phyloP scores from a whole-genome alignment of 2,888 invertebrate genomes.

The Drosophila phalerata region DNA sequence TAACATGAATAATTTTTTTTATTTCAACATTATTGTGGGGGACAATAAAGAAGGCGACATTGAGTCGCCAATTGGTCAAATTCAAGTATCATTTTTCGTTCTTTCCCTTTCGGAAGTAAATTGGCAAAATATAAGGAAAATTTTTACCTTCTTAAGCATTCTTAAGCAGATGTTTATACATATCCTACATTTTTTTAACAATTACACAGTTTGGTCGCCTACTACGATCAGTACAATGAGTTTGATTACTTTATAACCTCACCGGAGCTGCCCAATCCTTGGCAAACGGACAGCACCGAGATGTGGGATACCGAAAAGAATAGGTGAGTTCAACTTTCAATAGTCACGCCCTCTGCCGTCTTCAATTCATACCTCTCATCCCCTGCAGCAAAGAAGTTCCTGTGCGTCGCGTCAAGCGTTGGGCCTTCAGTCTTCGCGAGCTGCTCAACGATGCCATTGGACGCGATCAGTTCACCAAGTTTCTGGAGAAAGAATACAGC shows the following conservation, averaged over 20 bases:
- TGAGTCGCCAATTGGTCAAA: too few relatives aligned
- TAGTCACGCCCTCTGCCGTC: too few relatives aligned
- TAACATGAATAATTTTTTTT: too few relatives aligned
- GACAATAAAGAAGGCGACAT: too few relatives aligned
- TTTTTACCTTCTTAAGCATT: not conserved
- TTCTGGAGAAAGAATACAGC: constrained; percentile 99
- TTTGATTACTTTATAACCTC: constrained; percentile 98
- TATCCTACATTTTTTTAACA: not conserved
- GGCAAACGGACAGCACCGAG: constrained; percentile 97
- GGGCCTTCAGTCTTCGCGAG: constrained; percentile 99
- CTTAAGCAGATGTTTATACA: not conserved
- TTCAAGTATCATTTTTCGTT: too few relatives aligned
- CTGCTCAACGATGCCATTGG: constrained; percentile 97
- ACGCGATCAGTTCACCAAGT: constrained; percentile 97
- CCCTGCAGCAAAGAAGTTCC: constrained; percentile 94
- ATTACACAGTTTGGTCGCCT: constrained; percentile 91
- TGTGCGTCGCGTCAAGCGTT: constrained; percentile 95
- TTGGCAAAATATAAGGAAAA: too few relatives aligned
- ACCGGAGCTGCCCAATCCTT: constrained; percentile 98
- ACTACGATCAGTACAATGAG: constrained; percentile 97
- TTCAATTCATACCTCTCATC: not conserved
- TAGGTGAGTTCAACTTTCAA: constrained; percentile 87
- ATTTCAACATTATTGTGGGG: too few relatives aligned
- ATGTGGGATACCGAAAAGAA: constrained; percentile 99
- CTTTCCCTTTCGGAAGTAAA: too few relatives aligned